Evolutionary conservation across 2,888 invertebrate species (phyloP).

Genomic region (Branchellion lobata): DNA sequence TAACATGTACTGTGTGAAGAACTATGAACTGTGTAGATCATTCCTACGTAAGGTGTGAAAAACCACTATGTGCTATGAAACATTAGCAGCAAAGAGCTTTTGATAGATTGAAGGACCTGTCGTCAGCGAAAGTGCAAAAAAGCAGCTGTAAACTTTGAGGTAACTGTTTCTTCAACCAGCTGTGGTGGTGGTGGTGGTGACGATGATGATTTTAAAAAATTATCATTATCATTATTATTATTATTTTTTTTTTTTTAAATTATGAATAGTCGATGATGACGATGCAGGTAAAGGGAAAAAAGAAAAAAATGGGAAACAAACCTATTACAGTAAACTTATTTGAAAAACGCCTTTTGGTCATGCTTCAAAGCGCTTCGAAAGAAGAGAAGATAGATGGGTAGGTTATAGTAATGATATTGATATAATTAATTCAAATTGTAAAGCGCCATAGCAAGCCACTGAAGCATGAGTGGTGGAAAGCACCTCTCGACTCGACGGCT

Average conservation of each 20-base stretch:
- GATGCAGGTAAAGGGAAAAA: background rate
- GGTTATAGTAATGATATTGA: too few species aligned
- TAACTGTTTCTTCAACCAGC: background rate
- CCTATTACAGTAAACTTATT: too few species aligned
- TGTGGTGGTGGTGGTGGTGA: background rate
- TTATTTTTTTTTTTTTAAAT: background rate
- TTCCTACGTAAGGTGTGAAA: too few species aligned
- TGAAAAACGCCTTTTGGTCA: too few species aligned
- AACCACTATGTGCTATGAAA: too few species aligned
- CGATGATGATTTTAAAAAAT: background rate
- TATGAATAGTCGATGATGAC: background rate
- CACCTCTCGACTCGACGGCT: too few species aligned
- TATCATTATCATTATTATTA: background rate
- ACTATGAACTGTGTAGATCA: too few species aligned
- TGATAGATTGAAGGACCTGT: background rate
- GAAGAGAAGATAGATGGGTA: background rate
- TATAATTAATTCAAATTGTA: too few species aligned
- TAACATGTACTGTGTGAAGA: too few species aligned
- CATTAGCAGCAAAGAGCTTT: background rate
- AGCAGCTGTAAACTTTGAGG: background rate
- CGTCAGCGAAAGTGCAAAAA: background rate
- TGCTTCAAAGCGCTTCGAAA: too few species aligned
- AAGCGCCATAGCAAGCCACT: too few species aligned
- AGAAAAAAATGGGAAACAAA: background rate
- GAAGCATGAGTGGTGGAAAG: too few species aligned